Evolutionary conservation across 2,888 invertebrate genomes (phyloP).

Genomic region (Lasioglossum vierecki): DNA sequence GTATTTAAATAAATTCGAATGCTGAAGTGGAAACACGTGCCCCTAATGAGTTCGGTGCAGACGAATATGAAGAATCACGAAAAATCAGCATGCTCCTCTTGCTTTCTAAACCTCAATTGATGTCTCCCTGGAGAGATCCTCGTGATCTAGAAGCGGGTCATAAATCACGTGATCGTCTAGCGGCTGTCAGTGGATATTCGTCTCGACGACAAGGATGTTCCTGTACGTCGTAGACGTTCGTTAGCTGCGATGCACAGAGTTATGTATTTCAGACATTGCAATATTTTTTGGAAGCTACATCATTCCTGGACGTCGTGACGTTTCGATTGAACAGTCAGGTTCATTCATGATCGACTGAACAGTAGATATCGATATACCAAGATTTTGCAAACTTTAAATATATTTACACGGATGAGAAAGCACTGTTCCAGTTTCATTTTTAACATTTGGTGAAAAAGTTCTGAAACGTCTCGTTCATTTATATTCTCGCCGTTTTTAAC

Average conservation of each 20-base stretch:
- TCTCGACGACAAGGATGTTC: slow-evolving; percentile 45
- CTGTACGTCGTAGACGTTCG: slow-evolving; percentile 41
- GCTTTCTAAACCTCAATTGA: slow-evolving; percentile 67
- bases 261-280: not conserved
- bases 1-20: not conserved
- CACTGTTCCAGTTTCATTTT: not conserved
- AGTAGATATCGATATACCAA: not conserved
- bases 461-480: no score
- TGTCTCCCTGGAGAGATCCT: slow-evolving; percentile 54
- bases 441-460: not conserved
- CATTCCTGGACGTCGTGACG: not conserved
- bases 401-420: not conserved
- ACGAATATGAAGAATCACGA: not conserved
- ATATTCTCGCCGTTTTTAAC: no score
- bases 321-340: not conserved
- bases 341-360: not conserved
- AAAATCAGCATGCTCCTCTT: slow-evolving; percentile 40
- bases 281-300: not conserved
- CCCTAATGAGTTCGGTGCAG: not conserved
- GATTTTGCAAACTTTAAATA: not conserved
- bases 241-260: slow-evolving; percentile 25
- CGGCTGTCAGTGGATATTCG: slow-evolving; percentile 42
- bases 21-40: not conserved
- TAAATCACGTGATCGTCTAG: slow-evolving; percentile 62
- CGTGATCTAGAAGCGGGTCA: slow-evolving; percentile 57